Evolutionary conservation across 2,797 vertebrate genomes (phyloP), one percentile per base, ranked within the genome.

Genomic region (Vespertilio murinus): DNA sequence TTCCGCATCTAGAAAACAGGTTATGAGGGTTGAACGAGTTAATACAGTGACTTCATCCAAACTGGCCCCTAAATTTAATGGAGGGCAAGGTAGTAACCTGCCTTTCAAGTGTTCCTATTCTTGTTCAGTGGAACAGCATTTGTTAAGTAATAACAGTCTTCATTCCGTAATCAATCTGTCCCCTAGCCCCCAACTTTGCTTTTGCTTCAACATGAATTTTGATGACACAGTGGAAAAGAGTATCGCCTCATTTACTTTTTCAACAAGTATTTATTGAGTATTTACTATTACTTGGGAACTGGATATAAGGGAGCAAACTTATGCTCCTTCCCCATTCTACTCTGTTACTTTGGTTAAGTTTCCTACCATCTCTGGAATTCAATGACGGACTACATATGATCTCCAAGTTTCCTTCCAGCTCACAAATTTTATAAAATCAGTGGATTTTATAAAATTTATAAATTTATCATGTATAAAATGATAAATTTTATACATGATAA

Each of bases 1-100:
- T 88, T 90, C 69, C 52, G 92, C 59, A 83, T 49, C 56, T 94
- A 28, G 73, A 93, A 93, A 92, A 83, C 10, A 91, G 61, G 74
- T 8, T 2, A 8, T 33, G n/a, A 96, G n/a, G 30, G 79, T 3
- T 52, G 14, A 81, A 88, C 20, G 40, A 77, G 40, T 80, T 90
- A 91, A 90, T 14, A 75, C 2, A 65, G 59, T 28, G 33, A 70
- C 56, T 78, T 81, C 38, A 80, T 69, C 64, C 54, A 88, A 83
- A 94, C 20, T 75, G 81, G 49, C 20, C 38, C 52, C 16, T 65
- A 52, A 65, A 42, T 71, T 87, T 81, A 94, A 69, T 18, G 28
- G 38, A n/a, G 42, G 22, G 30, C 47, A 84, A 93, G 28, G 12
- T 54, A 80, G 47, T 73, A 64, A 65, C 45, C 12, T 47, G 45